Evolutionary conservation across 2,797 vertebrate genomes (phyloP), one percentile per base, ranked within the genome.

Genomic region (Remorina albescens): DNA sequence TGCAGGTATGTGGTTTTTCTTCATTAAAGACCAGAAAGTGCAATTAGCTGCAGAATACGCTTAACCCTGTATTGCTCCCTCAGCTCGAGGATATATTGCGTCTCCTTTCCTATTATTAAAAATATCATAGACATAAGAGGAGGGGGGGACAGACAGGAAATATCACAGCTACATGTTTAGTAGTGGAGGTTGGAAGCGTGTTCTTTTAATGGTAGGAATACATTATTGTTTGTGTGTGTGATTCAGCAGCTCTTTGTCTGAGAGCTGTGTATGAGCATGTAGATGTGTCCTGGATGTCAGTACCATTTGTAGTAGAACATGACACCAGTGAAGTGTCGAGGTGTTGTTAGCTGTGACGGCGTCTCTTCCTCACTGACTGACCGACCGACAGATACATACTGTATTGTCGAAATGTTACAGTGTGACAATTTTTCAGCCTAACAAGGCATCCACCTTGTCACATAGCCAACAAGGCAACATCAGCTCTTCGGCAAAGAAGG

Each of bases 31-130:
- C 84, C 86, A 87, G 89, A 93, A 90, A 81, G 84, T 76, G 88
- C 91, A 94, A 94, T 95, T 93, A 94, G 93, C 89, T 82, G 82
- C 82, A 84, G 93, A 94, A 92, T 95, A 90, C 89, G 86, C 83
- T 93, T 94, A 93, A 94, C 93, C 92, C 86, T 78, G 74, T 85
- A 91, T 82, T 84, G 67, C 89, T 93, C 92, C 90, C 91, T 79
- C 80, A 87, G 91, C 89, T 91, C 67, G 41, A 74, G 88, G 92
- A 92, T 91, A 93, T 94, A 94, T 94, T 92, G 89, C 91, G 78
- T 89, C 82, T 86, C 84, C 84, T 79, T 83, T 71, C 91, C 87
- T 78, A 90, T 94, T 94, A 93, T 93, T 94, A 92, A 93, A 94
- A 93, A 94, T 85, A 90, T 88, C 81, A 74, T 85, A 81, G 86